Conservation (phyloP, 2,113 vertebrate species). For the Alethe castanea region DNA sequence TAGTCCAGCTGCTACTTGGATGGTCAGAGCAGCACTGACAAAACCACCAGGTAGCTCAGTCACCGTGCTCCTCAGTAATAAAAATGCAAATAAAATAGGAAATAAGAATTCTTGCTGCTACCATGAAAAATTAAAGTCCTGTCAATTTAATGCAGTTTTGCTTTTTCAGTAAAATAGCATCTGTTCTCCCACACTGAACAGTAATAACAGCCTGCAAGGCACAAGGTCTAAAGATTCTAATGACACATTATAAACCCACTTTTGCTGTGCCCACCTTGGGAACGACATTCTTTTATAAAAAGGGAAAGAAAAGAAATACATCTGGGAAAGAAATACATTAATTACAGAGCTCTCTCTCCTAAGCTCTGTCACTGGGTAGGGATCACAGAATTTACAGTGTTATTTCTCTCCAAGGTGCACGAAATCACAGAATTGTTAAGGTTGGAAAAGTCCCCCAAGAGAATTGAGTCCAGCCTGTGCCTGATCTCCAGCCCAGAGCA, state of each 20-base stretch:
- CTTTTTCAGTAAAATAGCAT: conserved; percentile 18
- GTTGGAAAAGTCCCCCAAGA: not conserved
- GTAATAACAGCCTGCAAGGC: not conserved
- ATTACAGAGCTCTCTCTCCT: not conserved
- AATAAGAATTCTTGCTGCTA: not conserved
- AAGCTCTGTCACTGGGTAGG: not conserved
- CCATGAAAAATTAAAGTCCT: conserved; percentile 41
- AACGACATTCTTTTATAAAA: not conserved
- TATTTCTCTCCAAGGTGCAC: not conserved
- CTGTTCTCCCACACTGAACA: conserved; percentile 2
- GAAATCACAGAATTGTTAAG: not conserved
- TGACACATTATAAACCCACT: not conserved
- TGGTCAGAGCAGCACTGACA: conserved; percentile 15
- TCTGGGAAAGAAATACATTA: not conserved
- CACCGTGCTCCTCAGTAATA: not conserved
- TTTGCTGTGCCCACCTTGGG: not conserved
- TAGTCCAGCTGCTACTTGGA: conserved; percentile 31
- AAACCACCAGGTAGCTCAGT: conserved; percentile 22
- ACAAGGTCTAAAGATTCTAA: conserved; percentile 27
- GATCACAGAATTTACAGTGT: not conserved
- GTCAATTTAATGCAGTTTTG: conserved; percentile 28
- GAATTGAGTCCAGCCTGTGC: not conserved
- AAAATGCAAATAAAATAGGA: conserved; percentile 50
- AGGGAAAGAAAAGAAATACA: not conserved
- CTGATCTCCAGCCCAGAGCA: not conserved